Evolutionary conservation across 2,113 vertebrate species (phyloP), one percentile per base, ranked within the genome.

Genomic region (Serinus canaria): DNA sequence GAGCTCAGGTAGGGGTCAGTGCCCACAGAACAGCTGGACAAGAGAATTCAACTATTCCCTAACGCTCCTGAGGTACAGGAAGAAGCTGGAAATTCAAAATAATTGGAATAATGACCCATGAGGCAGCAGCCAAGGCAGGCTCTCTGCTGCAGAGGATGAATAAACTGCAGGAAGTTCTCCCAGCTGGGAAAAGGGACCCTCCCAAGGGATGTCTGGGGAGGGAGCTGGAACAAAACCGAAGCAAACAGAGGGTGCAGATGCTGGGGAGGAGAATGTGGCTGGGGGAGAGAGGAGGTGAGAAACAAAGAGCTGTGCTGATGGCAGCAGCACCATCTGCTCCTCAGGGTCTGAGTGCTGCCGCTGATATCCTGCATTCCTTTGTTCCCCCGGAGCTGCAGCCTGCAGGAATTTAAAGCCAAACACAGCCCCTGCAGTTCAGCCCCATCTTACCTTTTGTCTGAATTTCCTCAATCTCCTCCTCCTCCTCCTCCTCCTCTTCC

Each of bases 121-220:
- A 43, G 46, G 25, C 30, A 31, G 69, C 64, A 41, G 35, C 1
- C 7, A 7, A 52, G 76, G 63, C n/a, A 60, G 28, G 27, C 11
- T 35, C 41, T 60, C 21, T 47, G n/a, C 79, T 37, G 4, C 46
- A 27, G 47, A 21, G 66, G 35, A 35, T 83, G 79, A 60, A 89
- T 63, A 76, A 83, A 41, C 59, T 27, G 55, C 81, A 89, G 90
- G 86, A 95, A 91, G 39, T 90, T 95, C 89, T 76, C 83, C 75
- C 95, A 90, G 94, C 93, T 97, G 94, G 94, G 78, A 77, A 89
- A 95, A 94, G 72, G 49, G 72, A 49, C 86, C 53, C 11, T 79
- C 64, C 83, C 43, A 2, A 17, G 49, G 83, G 56, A 43, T 10
- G 13, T 1, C 22, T 52, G 73, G 47, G 74, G 27, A 82, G 72